Conservation (phyloP, 2,888 invertebrate species). For the Melieria crassipennis region DNA sequence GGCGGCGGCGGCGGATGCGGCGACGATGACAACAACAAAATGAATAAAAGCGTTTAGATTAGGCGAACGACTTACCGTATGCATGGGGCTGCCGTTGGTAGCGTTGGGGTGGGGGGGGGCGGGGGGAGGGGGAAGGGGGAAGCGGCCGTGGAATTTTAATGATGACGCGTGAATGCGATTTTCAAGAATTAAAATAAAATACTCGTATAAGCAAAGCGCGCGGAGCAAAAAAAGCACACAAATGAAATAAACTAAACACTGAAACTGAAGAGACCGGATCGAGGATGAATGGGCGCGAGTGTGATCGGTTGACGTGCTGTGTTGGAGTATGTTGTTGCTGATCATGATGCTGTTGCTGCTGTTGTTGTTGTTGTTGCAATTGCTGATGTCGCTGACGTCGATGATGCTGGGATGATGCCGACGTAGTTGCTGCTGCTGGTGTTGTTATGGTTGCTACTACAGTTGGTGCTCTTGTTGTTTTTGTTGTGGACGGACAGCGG, state of each 20-base stretch:
- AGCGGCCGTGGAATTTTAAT: neutral
- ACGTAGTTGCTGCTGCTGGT: neutral
- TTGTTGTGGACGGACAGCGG: too few relatives aligned
- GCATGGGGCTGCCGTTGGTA: too few relatives aligned
- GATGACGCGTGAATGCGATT: conserved; percentile 17
- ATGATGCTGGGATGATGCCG: neutral
- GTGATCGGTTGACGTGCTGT: neutral
- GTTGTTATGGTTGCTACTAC: neutral
- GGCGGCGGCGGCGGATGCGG: neutral
- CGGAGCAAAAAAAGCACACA: too few relatives aligned
- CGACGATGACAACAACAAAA: conserved; percentile 8
- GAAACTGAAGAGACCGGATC: neutral
- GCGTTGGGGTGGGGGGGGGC: too few relatives aligned
- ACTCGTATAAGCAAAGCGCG: too few relatives aligned
- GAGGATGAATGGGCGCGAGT: conserved; percentile 2
- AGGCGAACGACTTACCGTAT: too few relatives aligned
- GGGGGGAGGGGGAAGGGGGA: too few relatives aligned
- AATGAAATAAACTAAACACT: too few relatives aligned
- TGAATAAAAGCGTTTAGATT: neutral
- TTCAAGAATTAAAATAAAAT: conserved; percentile 14
- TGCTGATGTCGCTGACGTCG: neutral
- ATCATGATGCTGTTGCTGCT: too few relatives aligned
- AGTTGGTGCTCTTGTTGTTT: too few relatives aligned
- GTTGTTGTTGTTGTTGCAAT: neutral
- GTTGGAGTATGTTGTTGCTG: neutral